A percentile compares a stretch with the other conserved stretches of the same genome.
phyloP scores from a whole-genome alignment of 2,888 invertebrate genomes.

The Rotaria magnacalcarata region DNA sequence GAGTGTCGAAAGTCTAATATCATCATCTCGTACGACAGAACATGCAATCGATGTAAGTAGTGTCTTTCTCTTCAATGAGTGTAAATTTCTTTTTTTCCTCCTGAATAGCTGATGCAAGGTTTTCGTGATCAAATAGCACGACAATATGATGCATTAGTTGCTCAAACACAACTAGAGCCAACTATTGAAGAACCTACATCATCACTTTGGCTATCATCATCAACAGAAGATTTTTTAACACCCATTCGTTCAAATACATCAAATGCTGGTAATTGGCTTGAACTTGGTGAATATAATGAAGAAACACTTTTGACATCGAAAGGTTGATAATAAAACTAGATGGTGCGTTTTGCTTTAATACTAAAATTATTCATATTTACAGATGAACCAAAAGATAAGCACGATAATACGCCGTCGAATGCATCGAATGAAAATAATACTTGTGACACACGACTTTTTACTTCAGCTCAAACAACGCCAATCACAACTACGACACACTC shows the following conservation, averaged over 20 bases:
- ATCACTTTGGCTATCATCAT: slow-evolving; percentile 17
- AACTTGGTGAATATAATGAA: neutral
- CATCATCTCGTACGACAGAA: neutral
- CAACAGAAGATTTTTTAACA: slow-evolving; percentile 25
- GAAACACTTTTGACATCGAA: neutral
- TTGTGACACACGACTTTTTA: neutral
- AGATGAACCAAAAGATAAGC: slow-evolving; percentile 6
- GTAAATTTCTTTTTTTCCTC: neutral
- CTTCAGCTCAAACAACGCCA: slow-evolving; percentile 23
- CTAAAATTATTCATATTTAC: neutral
- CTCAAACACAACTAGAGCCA: slow-evolving; percentile 14
- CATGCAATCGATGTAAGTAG: neutral
- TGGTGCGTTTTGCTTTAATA: neutral
- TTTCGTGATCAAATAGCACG: slow-evolving; percentile 32
- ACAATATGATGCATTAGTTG: slow-evolving; percentile 22
- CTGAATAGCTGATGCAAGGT: neutral
- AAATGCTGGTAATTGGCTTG: neutral
- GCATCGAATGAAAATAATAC: neutral
- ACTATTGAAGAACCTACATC: slow-evolving; percentile 24
- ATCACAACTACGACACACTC: slow-evolving; percentile 23
- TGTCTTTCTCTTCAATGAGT: neutral
- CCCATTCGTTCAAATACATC: neutral
- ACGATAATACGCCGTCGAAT: neutral
- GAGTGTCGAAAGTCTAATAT: slow-evolving; percentile 78
- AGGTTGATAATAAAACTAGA: neutral